These are phyloP conservation scores for Camelus bactrianus DNA, from an alignment of 2,113 vertebrate species.

Conservation along the genomic window DNA sequence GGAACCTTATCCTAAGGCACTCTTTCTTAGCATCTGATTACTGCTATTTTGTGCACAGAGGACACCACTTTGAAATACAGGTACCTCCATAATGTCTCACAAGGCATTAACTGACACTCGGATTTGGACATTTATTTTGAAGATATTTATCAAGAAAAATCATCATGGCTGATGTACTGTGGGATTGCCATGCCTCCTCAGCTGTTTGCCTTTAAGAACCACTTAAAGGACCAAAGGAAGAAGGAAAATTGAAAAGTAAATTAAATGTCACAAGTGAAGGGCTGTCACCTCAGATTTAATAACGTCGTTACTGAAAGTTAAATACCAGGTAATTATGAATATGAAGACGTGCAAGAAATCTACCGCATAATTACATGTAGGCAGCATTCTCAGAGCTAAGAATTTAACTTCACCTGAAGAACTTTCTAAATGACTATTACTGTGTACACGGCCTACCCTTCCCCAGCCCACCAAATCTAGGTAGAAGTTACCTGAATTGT, in stretches of 20 bases:
- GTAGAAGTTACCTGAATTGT: neutral
- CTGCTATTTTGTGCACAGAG: neutral
- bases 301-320: conserved; percentile 72
- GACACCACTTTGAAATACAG: neutral
- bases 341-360: neutral
- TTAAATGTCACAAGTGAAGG: conserved; percentile 71
- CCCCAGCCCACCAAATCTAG: neutral
- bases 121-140: neutral
- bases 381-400: neutral
- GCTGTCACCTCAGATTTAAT: conserved; percentile 73
- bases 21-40: neutral
- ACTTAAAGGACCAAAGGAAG: conserved; percentile 51
- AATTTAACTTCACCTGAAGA: neutral
- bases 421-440: neutral
- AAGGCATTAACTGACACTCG: neutral
- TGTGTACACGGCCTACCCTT: neutral
- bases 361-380: neutral
- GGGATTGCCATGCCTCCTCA: neutral
- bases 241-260: conserved; percentile 73
- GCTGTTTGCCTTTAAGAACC: conserved; percentile 57
- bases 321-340: conserved; percentile 70
- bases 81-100: neutral
- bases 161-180: neutral
- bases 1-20: neutral
- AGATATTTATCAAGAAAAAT: conserved; percentile 30